Conservation (phyloP, 2,888 invertebrate species). For the Chloromyia formosa region DNA sequence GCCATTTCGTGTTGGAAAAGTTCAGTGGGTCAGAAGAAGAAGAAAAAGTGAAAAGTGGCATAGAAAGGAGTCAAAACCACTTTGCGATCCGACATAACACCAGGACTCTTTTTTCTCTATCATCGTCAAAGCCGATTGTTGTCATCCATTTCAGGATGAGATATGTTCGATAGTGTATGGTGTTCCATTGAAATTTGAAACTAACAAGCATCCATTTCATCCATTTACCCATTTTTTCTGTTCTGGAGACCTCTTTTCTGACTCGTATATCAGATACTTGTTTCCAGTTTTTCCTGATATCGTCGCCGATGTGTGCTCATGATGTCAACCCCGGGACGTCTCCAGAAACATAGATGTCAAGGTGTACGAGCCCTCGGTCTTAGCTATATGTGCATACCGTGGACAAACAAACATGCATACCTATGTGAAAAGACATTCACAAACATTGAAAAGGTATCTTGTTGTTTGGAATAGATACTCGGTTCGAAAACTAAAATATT, state of each 20-base stretch:
- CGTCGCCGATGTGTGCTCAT: too few species aligned
- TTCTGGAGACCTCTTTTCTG: not conserved
- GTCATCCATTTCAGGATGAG: constrained; percentile 25
- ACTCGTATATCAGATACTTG: not conserved
- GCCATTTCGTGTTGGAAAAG: not conserved
- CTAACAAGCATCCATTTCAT: constrained; percentile 41
- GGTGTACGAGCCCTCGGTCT: not conserved
- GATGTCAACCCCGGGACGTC: not conserved
- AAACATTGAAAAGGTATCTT: constrained; percentile 20
- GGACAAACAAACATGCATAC: not conserved
- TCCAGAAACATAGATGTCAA: not conserved
- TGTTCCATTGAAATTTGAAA: constrained; percentile 39
- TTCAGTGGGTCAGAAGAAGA: constrained; percentile 6
- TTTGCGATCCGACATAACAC: not conserved
- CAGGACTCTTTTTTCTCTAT: not conserved
- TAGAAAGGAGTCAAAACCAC: constrained; percentile 24
- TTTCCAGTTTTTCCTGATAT: not conserved
- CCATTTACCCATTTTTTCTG: constrained; percentile 6
- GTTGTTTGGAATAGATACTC: constrained; percentile 40
- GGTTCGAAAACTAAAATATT: constrained; percentile 34
- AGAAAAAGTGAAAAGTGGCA: not conserved
- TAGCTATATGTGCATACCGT: too few species aligned
- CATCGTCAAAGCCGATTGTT: constrained; percentile 12
- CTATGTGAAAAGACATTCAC: not conserved
- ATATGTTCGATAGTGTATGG: constrained; percentile 12